Evolutionary conservation across 2,113 vertebrate genomes (phyloP).

Genomic region (Corythoichthys intestinalis): DNA sequence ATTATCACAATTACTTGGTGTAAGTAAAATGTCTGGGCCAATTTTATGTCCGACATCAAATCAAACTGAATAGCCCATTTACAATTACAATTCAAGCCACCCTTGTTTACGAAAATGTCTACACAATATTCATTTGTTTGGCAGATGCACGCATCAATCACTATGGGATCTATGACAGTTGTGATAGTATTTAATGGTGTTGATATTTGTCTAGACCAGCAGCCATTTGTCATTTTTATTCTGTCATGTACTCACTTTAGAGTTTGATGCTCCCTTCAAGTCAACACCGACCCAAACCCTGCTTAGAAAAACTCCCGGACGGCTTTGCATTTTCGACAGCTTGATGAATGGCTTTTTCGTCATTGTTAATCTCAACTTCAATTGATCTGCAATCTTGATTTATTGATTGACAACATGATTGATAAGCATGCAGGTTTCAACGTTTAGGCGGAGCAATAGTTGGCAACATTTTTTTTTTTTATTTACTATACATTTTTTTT

Average conservation of each 20-base stretch:
- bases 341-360: constrained; percentile 38
- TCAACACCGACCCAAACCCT: constrained; percentile 17
- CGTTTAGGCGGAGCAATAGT: background rate
- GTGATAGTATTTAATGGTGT: background rate
- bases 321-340: constrained; percentile 8
- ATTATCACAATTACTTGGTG: background rate
- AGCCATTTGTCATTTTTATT: constrained; percentile 11
- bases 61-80: background rate
- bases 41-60: background rate
- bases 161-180: background rate
- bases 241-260: background rate
- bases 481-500: background rate
- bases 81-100: background rate
- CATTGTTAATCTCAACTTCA: constrained; percentile 27
- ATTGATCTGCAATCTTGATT: constrained; percentile 41
- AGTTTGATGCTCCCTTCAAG: background rate
- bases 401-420: constrained; percentile 46
- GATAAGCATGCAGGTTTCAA: constrained; percentile 17
- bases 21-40: background rate
- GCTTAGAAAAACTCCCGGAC: constrained; percentile 14
- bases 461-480: background rate
- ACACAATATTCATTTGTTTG: background rate
- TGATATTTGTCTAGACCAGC: constrained; percentile 2
- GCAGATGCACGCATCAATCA: background rate
- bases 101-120: background rate